Evolutionary conservation across 2,113 vertebrate species (phyloP), one percentile per base, ranked within the genome.

Genomic region (Australoheros scitulus): DNA sequence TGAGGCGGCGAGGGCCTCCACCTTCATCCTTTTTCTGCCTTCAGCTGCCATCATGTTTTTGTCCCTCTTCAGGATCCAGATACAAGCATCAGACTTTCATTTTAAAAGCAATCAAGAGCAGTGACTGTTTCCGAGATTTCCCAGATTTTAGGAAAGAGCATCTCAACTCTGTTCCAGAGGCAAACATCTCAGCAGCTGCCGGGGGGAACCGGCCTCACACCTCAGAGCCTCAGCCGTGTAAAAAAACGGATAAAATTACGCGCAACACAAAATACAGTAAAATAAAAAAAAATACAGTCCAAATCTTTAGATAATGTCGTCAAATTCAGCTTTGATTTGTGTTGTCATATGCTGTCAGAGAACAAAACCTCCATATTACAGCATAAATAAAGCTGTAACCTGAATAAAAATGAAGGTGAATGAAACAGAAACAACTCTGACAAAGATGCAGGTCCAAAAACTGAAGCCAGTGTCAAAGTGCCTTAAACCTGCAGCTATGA

Each of bases 1-100:
- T 99, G 96, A 95, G 77, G 43, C 17, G 0, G 65, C 3, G 11
- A 72, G 26, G 1, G 2, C 18, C 68, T 20, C 26, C 26, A 55
- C 26, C 11, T 52, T 70, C 41, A 1, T 47, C 13, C 13, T 14
- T 4, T 15, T 47, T 50, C 41, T 43, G 43, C 63, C 63, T 68
- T 50, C 1, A 50, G 64, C 38, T 47, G 64, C 22, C 11, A 26
- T 11, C 10, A 4, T 11, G 41, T 43, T 43, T 43, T 5, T 18
- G 20, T 22, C 41, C 43, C 8, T 82, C 0, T 6, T 76, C 50
- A 64, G 59, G 50, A 32, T 26, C 57, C 38, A 32, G 50, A 55
- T 8, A 9, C 7, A 17, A 8, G 43, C 20, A 18, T 72, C 65
- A 52, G 20, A 72, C 47, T 20, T 52, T 55, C 17, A 55, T 20